Base-by-base conservation (phyloP, 2,113 vertebrate species). In the Cyanocitta stelleri region DNA sequence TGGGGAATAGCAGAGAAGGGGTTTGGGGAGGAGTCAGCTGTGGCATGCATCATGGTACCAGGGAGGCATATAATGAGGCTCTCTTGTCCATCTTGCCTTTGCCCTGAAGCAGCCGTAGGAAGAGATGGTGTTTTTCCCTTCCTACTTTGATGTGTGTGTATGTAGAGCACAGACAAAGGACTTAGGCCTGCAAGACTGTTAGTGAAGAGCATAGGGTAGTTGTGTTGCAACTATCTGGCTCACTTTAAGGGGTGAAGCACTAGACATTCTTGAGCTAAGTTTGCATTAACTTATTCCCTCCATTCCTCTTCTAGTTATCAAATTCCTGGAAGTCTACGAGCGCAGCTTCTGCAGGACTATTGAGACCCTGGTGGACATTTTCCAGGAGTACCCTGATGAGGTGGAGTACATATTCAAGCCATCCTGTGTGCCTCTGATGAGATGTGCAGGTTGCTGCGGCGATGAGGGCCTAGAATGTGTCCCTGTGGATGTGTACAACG, bases 321-420 rank as follows among this genome's bases (percentile, higher is more conserved):
- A 98, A 91, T 99, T 99, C 93, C 97, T 99, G 97, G 99, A 99
- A 37, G 99, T 99, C 92, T 99, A 98, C 93, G 98, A 98, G 92
- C 99, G 98, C 96, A 99, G 99, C 85, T 97, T 98, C 96, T 99
- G 99, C 98, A 98, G 98, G 95, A 98, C 99, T 6, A 98, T 99
- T 55, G 99, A 99, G 97, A 97, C 98, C 83, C 98, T 99, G 98
- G 99, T 99, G 96, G 99, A 99, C 95, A 99, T 99, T 96, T 98
- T 99, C 95, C 99, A 99, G 97, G 99, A 99, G 96, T 99, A 99
- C 79, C 99, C 99, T 0, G 99, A 99, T 30, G 99, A 99, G 93
- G 98, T 99, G 63, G 99, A 99, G 94, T 98, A 99, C 97, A 99
- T 99, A 97, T 99, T 99, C 97, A 99, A 99, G 97, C 99, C 99